A percentile compares a stretch with the other conserved stretches of the same genome.
These are phyloP conservation scores for Hofmannophila pseudospretella DNA, from an alignment of 2,888 invertebrate genomes.

Conservation along the genomic window DNA sequence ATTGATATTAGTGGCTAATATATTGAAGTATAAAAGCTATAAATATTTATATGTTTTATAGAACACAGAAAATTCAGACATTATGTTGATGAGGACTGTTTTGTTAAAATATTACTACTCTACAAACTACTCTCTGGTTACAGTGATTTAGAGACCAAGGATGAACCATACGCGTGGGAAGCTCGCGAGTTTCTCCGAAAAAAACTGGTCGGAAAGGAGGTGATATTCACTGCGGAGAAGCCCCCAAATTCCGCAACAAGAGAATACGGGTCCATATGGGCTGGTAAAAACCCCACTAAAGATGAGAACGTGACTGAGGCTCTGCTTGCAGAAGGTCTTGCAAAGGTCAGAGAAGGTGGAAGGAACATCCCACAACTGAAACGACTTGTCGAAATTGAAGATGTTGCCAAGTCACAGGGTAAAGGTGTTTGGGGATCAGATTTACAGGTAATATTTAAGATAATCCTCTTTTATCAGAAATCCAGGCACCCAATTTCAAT, in stretches of 20 bases:
- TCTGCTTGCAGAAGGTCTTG: conserved; percentile 93
- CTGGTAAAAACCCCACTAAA: conserved; percentile 87
- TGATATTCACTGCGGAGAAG: conserved; percentile 90
- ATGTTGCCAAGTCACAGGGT: conserved; percentile 90
- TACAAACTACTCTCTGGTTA: too few relatives aligned
- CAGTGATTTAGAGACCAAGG: conserved; percentile 84
- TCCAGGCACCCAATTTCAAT: too few relatives aligned
- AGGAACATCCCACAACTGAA: conserved; percentile 81
- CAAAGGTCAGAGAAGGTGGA: conserved; percentile 82
- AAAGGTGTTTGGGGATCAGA: conserved; percentile 88
- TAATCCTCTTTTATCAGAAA: too few relatives aligned
- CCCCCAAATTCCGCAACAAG: conserved; percentile 90
- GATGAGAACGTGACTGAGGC: conserved; percentile 94
- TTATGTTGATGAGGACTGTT: too few relatives aligned
- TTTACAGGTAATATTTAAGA: conserved; percentile 38
- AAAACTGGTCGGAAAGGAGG: conserved; percentile 93
- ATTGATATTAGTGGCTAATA: too few relatives aligned
- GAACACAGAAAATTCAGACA: too few relatives aligned
- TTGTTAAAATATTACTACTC: too few relatives aligned
- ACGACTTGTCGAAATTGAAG: conserved; percentile 90
- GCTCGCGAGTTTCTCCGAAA: conserved; percentile 96
- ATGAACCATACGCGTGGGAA: conserved; percentile 98
- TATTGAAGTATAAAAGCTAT: too few relatives aligned
- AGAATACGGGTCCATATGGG: conserved; percentile 89
- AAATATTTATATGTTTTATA: too few relatives aligned